Evolutionary conservation across 2,113 vertebrate species (phyloP).

Genomic region (Triplophysa siluroides): DNA sequence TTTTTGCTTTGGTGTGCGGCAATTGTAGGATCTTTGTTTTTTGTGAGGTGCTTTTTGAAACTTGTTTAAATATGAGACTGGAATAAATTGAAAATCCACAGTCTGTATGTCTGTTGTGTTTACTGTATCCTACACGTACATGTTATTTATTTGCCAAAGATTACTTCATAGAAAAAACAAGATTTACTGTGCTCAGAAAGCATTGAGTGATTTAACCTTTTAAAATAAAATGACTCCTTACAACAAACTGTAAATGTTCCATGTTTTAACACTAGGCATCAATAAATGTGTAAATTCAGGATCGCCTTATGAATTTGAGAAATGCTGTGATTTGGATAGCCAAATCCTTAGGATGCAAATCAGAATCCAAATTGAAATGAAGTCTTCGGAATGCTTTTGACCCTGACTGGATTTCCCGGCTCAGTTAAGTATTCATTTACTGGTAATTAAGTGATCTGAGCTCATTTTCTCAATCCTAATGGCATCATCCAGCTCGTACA

Average conservation of each 20-base stretch:
- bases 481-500: constrained; percentile 31
- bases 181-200: background rate
- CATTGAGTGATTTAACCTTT: too few species aligned
- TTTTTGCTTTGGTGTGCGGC: background rate
- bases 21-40: constrained; percentile 7
- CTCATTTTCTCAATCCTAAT: constrained; percentile 44
- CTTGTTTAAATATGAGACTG: background rate
- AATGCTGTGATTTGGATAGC: background rate
- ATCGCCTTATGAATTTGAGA: too few species aligned
- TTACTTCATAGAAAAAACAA: background rate
- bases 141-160: too few species aligned
- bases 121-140: background rate
- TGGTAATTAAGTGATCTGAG: constrained; percentile 45
- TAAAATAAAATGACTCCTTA: background rate
- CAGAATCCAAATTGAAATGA: background rate
- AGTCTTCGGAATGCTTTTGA: background rate
- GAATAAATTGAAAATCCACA: constrained; percentile 23
- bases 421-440: constrained; percentile 44
- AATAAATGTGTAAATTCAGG: too few species aligned
- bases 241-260: background rate
- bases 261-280: too few species aligned
- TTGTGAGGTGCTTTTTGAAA: constrained; percentile 28
- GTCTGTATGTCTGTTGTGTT: constrained; percentile 1
- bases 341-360: background rate
- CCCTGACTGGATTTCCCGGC: constrained; percentile 38